Evolutionary conservation across 64 coral and sea anemone genomes (phyloP), one percentile per base, ranked within the genome.

Genomic region (Astreopora myriophthalma): DNA sequence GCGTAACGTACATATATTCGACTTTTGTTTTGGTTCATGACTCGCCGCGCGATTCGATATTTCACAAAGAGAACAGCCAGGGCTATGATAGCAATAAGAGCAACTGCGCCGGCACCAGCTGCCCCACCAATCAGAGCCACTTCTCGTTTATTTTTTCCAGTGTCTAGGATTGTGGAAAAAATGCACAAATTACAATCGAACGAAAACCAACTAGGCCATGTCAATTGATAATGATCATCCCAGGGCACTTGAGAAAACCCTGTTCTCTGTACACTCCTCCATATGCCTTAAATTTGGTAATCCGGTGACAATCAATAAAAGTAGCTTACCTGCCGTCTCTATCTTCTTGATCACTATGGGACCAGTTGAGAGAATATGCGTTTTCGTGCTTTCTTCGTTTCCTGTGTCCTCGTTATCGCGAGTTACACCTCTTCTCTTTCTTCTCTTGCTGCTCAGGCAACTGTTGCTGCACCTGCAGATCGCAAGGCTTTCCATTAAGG

Each of bases 21-120:
- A 61, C 14, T 26, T 48, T 80, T 80, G 49, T 80, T 80, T 13
- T 30, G 49, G 17, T 80, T 80, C 27, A 60, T 80, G 14, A 35
- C 31, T 34, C 76, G 76, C 29, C 76, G 44, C 35, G 48, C 76
- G 17, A 80, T 22, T 48, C 76, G 76, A 28, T 80, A 80, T 19
- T 80, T 80, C 24, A 80, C 76, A 60, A 80, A 80, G 3, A 80
- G 5, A 20, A 80, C 30, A 34, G 28, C 76, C 1, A 80, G 30
- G 27, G 48, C 76, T 33, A n/a, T 17, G 19, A 34, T 1, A 22
- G 76, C 49, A 60, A 80, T 19, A 6, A 80, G 28, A 60, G 10
- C 44, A 22, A 60, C 49, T 80, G 48, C 76, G 9, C 76, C 28
- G 29, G 76, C 76, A 8, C 10, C 76, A 55, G 76, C 76, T 0